Evolutionary conservation across 2,888 invertebrate species (phyloP), one percentile per base, ranked within the genome.

Genomic region (Lasioglossum lativentre): DNA sequence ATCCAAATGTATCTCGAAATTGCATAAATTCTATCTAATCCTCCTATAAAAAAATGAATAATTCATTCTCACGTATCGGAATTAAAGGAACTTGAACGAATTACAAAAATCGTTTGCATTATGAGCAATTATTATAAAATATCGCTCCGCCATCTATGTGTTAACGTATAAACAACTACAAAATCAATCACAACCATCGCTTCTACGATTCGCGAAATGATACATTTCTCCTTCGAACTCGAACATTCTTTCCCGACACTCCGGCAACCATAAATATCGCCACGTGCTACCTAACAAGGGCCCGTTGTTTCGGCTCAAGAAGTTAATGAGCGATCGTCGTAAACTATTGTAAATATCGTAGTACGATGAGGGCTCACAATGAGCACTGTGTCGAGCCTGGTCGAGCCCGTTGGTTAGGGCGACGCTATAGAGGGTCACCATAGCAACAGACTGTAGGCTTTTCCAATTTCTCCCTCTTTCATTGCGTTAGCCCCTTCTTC

Each of bases 371-470:
- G 47, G 40, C 78, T 75, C 75, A 76, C 59, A 85, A 82, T 84
- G 23, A 77, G 75, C 73, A 79, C 75, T 78, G 81, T 68, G 56
- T 77, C 75, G 75, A 83, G 80, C 79, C 66, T 72, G 63, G 56
- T 77, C 75, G 75, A 83, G 80, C 79, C 66, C 75, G 63, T 47
- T 75, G 77, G 83, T 84, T 88, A 89, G 85, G 86, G 86, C 87
- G 85, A 83, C 82, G 82, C 85, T 88, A 77, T 72, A 80, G 71
- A 90, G 91, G 89, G 90, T 94, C 92, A 90, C 94, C 93, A 94
- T 94, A 92, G 92, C 90, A 93, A 94, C 94, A 90, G 92, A 93
- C 93, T 91, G 88, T 63, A 89, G 87, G 90, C 88, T 90, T 90
- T 91, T 90, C 88, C 90, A 87, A 90, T 89, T 87, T 90, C 88